phyloP scores from a whole-genome alignment of 2,888 invertebrate species.

The Apodemia zela region DNA sequence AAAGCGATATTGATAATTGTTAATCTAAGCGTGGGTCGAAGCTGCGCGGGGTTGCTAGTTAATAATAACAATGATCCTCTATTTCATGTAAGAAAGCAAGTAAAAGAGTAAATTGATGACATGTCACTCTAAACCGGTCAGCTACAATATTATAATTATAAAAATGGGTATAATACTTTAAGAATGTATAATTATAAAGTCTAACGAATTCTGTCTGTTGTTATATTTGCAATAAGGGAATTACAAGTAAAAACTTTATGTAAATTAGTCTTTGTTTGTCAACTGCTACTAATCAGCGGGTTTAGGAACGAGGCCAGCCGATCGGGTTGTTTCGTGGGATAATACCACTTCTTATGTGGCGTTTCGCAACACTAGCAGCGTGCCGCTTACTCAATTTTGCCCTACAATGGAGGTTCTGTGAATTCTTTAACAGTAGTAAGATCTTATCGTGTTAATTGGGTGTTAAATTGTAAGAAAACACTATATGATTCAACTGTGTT shows the following conservation, averaged over 20 bases:
- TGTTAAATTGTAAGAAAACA: conserved; percentile 10
- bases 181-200: too few species aligned
- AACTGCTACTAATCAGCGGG: conserved; percentile 45
- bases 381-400: conserved; percentile 39
- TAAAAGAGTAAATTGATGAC: too few species aligned
- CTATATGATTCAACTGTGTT: conserved; percentile 10
- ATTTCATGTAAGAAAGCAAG: too few species aligned
- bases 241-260: conserved; percentile 20
- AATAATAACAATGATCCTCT: too few species aligned
- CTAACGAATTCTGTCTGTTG: too few species aligned
- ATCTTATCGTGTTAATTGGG: conserved; percentile 7
- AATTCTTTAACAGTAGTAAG: conserved; percentile 18
- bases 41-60: too few species aligned
- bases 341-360: conserved; percentile 39
- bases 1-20: too few species aligned
- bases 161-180: too few species aligned
- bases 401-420: conserved; percentile 27
- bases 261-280: conserved; percentile 31
- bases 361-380: conserved; percentile 39
- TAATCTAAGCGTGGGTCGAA: too few species aligned
- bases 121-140: too few species aligned
- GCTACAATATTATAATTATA: too few species aligned
- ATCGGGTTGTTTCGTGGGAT: conserved; percentile 48
- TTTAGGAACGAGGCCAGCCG: conserved; percentile 44
- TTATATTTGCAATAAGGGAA: too few species aligned